A percentile compares a stretch with the other conserved stretches of the same genome.
Evolutionary conservation across 2,888 invertebrate species (phyloP).

Genomic region (Macrophya alboannulata): DNA sequence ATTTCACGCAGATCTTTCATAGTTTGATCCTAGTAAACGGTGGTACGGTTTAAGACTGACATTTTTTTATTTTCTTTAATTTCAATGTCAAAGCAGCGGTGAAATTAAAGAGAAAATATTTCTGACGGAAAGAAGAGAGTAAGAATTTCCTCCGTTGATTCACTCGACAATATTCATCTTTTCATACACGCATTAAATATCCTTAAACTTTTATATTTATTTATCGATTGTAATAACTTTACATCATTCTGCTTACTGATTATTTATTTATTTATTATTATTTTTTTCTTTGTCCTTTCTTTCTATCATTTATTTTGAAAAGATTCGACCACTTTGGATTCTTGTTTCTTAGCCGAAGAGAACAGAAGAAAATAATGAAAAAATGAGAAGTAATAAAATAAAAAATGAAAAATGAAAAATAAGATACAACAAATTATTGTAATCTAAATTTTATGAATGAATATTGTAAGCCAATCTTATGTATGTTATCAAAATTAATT

Average conservation of each 20-base stretch:
- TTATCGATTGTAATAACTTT: conserved; percentile 23
- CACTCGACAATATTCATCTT: not conserved
- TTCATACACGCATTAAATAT: conserved; percentile 13
- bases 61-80: not conserved
- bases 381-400: no score
- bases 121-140: not conserved
- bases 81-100: not conserved
- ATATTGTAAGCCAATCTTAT: conserved; percentile 44
- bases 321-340: not conserved
- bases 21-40: not conserved
- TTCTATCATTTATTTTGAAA: conserved; percentile 4
- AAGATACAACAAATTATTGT: not conserved
- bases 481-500: conserved; percentile 20
- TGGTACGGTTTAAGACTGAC: not conserved
- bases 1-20: not conserved
- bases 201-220: not conserved
- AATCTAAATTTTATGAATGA: conserved; percentile 20
- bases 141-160: not conserved
- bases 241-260: conserved; percentile 44
- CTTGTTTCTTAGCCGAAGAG: not conserved
- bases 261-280: conserved; percentile 41
- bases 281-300: not conserved
- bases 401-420: not conserved
- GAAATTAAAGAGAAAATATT: not conserved
- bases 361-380: not conserved